phyloP scores from a whole-genome alignment of 2,797 vertebrate species.

The Salmo trutta region DNA sequence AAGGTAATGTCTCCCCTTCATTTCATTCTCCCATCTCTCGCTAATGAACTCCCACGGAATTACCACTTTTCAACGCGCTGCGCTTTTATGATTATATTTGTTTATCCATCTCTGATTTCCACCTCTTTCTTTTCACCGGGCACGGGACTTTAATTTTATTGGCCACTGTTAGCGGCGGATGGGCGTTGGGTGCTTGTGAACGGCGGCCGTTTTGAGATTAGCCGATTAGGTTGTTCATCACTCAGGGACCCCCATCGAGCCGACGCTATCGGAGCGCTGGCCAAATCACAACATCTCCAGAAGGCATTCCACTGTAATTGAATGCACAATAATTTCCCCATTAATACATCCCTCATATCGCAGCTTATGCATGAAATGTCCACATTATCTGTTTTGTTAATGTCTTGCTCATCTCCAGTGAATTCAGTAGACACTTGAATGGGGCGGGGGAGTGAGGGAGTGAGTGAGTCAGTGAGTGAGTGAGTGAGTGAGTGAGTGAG shows the following conservation, averaged over 20 bases:
- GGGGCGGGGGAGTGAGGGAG: background rate
- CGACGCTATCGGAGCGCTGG: conserved; percentile 80
- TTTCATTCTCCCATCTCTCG: conserved; percentile 74
- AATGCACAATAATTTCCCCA: conserved; percentile 96
- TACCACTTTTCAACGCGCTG: conserved; percentile 75
- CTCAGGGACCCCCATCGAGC: conserved; percentile 80
- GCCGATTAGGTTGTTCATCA: conserved; percentile 98
- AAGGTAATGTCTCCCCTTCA: conserved; percentile 78
- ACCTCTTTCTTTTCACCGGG: conserved; percentile 50
- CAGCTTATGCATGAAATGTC: conserved; percentile 90
- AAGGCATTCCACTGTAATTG: conserved; percentile 96
- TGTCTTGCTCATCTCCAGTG: conserved; percentile 84
- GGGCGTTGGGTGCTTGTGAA: conserved; percentile 65
- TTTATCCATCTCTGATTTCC: conserved; percentile 80
- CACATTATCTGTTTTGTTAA: conserved; percentile 92
- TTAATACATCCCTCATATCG: conserved; percentile 97
- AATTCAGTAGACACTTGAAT: conserved; percentile 82
- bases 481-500: conserved; percentile 20
- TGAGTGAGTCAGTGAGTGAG: conserved; percentile 20
- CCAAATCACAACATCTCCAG: conserved; percentile 96
- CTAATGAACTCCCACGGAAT: conserved; percentile 81
- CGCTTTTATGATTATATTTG: conserved; percentile 84
- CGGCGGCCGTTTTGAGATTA: conserved; percentile 91
- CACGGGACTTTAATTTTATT: conserved; percentile 77
- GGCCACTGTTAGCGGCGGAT: conserved; percentile 72